These are phyloP conservation scores for Atherinomorus stipes DNA, from an alignment of 2,113 vertebrate genomes.

Conservation along the genomic window DNA sequence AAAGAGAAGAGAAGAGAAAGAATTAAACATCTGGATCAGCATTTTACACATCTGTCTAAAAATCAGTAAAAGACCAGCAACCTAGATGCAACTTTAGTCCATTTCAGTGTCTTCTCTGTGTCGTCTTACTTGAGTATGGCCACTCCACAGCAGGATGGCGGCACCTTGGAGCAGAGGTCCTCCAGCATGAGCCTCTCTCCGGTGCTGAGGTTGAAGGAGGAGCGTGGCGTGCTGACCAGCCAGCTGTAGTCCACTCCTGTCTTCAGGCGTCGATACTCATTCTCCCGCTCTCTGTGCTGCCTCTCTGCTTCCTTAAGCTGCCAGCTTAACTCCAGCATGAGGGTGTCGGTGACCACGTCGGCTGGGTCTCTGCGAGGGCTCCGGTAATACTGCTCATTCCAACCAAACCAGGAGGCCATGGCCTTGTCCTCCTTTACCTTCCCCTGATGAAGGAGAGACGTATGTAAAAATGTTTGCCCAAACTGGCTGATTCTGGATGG, in stretches of 20 bases:
- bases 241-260: constrained; percentile 97
- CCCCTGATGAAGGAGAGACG: constrained; percentile 7
- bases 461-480: too few species aligned
- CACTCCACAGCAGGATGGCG: constrained; percentile 91
- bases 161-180: constrained; percentile 91
- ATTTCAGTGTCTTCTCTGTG: neutral
- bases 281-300: constrained; percentile 88
- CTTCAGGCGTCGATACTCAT: constrained; percentile 85
- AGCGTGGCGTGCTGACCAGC: constrained; percentile 88
- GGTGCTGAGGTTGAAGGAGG: constrained; percentile 87
- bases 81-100: neutral
- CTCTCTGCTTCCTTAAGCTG: constrained; percentile 92
- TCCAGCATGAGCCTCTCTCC: constrained; percentile 91
- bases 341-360: constrained; percentile 92
- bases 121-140: constrained; percentile 90
- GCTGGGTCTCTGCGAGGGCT: constrained; percentile 84
- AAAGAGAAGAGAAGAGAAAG: too few species aligned
- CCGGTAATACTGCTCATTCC: constrained; percentile 85
- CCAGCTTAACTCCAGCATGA: constrained; percentile 96
- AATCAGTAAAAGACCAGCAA: too few species aligned
- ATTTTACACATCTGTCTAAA: too few species aligned
- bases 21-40: too few species aligned
- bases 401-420: constrained; percentile 91
- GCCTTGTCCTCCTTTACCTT: constrained; percentile 47
- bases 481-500: neutral